These are phyloP conservation scores for Falcaria lacertinaria DNA, from an alignment of 2,888 invertebrate genomes.

Conservation along the genomic window DNA sequence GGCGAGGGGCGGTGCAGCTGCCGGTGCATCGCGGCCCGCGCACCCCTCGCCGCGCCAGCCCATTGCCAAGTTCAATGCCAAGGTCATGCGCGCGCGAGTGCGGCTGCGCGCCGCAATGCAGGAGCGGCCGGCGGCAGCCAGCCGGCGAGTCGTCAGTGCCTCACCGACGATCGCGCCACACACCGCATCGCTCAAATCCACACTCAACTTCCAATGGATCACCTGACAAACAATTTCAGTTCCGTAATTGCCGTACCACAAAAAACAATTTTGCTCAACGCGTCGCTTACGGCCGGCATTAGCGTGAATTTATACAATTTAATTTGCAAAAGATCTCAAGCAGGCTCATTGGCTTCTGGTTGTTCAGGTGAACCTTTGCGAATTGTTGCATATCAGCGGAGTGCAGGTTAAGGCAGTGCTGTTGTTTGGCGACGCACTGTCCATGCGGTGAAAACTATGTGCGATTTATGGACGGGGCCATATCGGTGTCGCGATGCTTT, in stretches of 20 bases:
- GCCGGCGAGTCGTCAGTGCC: conserved; percentile 65
- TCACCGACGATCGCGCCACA: conserved; percentile 60
- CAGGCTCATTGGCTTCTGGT: conserved; percentile 13
- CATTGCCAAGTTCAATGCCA: conserved; percentile 90
- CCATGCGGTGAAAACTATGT: conserved; percentile 41
- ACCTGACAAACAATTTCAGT: conserved; percentile 40
- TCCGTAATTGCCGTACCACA: conserved; percentile 22
- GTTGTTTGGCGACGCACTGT: conserved; percentile 31
- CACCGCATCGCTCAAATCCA: conserved; percentile 50
- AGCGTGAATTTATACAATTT: conserved; percentile 5
- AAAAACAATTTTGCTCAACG: conserved; percentile 11
- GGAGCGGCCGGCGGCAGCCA: conserved; percentile 72
- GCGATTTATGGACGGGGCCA: conserved; percentile 30
- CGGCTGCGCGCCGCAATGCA: conserved; percentile 85
- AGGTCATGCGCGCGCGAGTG: conserved; percentile 84
- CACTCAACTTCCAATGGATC: conserved; percentile 34
- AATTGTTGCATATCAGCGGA: conserved; percentile 24
- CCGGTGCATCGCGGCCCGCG: conserved; percentile 52
- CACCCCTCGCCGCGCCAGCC: conserved; percentile 57
- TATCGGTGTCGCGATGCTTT: conserved; percentile 36
- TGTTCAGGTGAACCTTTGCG: conserved; percentile 37
- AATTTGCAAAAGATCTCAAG: conserved; percentile 5
- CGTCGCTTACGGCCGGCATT: conserved; percentile 9
- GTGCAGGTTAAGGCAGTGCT: conserved; percentile 25
- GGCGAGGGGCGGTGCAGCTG: conserved; percentile 72